phyloP scores from a whole-genome alignment of 2,113 vertebrate species.

The mouse (Mus musculus) region GRCm39 chr9:28267501-28268000 shows the following conservation, averaged over 20 bases:
- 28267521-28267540: fast-evolving
- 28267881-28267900: neutral
- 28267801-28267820: neutral
- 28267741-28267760: neutral
- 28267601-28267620: neutral
- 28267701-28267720: neutral
- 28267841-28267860: neutral
- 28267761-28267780: neutral
- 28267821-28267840: neutral
- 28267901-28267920: conserved; percentile 1
- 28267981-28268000: neutral
- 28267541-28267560: fast-evolving
- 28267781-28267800: neutral
- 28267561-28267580: fast-evolving
- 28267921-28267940: neutral
- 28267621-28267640: neutral
- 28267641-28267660: neutral
- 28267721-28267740: neutral
- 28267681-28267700: neutral
- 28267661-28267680: neutral
- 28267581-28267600: fast-evolving
- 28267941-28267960: neutral
- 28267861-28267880: neutral
- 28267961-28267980: neutral
- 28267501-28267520: neutral